Evolutionary conservation across 92 coral and sea anemone species (phyloP).

Genomic region (Actinostola sp.): DNA sequence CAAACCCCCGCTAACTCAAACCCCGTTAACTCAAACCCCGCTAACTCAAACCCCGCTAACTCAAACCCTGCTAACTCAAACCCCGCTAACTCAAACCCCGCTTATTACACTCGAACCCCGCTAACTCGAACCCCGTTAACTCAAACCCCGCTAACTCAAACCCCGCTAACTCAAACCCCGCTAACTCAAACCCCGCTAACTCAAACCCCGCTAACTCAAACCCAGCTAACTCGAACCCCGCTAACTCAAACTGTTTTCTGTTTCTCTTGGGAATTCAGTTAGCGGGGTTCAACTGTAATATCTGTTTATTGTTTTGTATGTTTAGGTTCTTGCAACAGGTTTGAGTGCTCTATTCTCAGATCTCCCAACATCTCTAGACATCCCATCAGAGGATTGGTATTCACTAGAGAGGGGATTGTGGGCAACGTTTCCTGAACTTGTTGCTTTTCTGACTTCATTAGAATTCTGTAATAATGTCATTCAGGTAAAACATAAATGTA

Average conservation of each 20-base stretch:
- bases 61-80: too few relatives aligned
- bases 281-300: neutral
- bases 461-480: conserved; percentile 99
- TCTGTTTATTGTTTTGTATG: neutral
- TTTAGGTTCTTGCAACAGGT: conserved; percentile 95
- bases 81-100: too few relatives aligned
- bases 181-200: too few relatives aligned
- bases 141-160: too few relatives aligned
- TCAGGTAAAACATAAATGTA: conserved; percentile 70
- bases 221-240: too few relatives aligned
- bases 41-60: too few relatives aligned
- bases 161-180: too few relatives aligned
- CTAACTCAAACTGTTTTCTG: neutral
- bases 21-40: too few relatives aligned
- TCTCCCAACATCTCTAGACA: conserved; percentile 90
- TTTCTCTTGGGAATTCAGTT: neutral
- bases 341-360: conserved; percentile 94
- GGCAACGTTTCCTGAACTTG: conserved; percentile 99
- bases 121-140: too few relatives aligned
- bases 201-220: too few relatives aligned
- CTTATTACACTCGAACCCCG: too few relatives aligned
- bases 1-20: too few relatives aligned
- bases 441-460: conserved; percentile 88
- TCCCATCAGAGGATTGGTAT: conserved; percentile 98
- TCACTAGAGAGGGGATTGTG: conserved; percentile 95